Percentiles rank a stretch among this genome's conserved stretches.
Evolutionary conservation across 2,888 invertebrate species (phyloP).

Genomic region (Apoderus coryli): DNA sequence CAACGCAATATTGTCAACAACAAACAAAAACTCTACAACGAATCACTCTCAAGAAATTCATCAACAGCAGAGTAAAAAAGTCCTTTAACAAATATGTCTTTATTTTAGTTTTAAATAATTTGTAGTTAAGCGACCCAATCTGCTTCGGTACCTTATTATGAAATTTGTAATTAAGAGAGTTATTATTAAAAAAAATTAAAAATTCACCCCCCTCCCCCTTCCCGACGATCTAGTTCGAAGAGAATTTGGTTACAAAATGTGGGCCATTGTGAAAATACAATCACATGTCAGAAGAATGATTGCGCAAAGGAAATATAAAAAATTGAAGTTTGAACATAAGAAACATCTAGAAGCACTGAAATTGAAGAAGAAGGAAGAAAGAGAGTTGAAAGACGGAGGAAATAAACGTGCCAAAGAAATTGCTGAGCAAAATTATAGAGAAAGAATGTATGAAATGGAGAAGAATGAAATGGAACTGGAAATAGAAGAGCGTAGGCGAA

Average conservation of each 20-base stretch:
- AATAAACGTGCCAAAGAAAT: conserved; percentile 91
- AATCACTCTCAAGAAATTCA: too few relatives aligned
- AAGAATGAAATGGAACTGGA: conserved; percentile 79
- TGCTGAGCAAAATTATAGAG: conserved; percentile 82
- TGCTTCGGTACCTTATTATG: too few relatives aligned
- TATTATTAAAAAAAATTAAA: too few relatives aligned
- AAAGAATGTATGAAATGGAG: conserved; percentile 75
- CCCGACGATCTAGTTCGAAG: conserved; percentile 75
- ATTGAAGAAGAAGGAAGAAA: conserved; percentile 77
- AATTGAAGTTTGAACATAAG: conserved; percentile 65
- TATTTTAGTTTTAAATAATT: too few relatives aligned
- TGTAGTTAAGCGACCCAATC: too few relatives aligned
- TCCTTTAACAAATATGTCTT: too few relatives aligned
- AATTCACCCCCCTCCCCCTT: too few relatives aligned
- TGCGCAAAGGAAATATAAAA: conserved; percentile 69
- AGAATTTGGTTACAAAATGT: conserved; percentile 77
- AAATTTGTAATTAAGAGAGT: too few relatives aligned
- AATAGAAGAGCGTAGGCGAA: conserved; percentile 61
- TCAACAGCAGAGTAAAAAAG: too few relatives aligned
- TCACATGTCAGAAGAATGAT: conserved; percentile 84
- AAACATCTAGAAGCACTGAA: conserved; percentile 79
- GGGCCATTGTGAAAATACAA: conserved; percentile 92
- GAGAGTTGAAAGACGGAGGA: conserved; percentile 81
- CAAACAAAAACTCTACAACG: too few relatives aligned
- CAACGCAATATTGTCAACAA: too few relatives aligned